Percentiles rank a stretch among this genome's conserved stretches.
These are phyloP conservation scores for Heteronetta atricapilla DNA, from an alignment of 2,113 vertebrate genomes.

Conservation along the genomic window DNA sequence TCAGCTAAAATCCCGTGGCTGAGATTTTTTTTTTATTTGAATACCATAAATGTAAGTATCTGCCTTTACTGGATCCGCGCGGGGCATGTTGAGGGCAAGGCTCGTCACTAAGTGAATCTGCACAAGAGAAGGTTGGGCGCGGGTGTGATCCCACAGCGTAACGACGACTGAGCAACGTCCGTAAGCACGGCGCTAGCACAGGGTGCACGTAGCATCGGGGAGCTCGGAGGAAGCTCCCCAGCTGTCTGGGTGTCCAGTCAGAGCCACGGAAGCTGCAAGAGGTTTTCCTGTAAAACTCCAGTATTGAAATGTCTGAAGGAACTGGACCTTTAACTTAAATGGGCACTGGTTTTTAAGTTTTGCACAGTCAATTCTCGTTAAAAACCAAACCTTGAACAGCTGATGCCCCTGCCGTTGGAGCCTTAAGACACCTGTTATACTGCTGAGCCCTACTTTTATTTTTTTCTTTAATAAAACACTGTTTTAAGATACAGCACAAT, in stretches of 20 bases:
- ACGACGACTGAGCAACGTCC: conserved; percentile 42
- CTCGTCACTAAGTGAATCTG: not conserved
- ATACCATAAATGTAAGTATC: not conserved
- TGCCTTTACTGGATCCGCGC: not conserved
- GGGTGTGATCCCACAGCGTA: not conserved
- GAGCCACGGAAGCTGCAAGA: conserved; percentile 35
- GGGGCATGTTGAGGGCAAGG: not conserved
- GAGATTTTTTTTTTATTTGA: not conserved
- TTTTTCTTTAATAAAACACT: conserved; percentile 71
- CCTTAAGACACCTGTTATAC: conserved; percentile 16
- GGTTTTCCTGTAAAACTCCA: conserved; percentile 9
- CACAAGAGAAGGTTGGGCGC: not conserved
- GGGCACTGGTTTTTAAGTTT: not conserved
- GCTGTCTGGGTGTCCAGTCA: not conserved
- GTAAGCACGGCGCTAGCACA: not conserved
- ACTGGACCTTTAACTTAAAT: not conserved
- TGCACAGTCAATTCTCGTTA: not conserved
- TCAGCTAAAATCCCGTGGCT: conserved; percentile 37
- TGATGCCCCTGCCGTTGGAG: conserved; percentile 34
- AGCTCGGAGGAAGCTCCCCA: not conserved
- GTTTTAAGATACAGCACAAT: conserved; percentile 82
- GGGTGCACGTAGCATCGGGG: not conserved
- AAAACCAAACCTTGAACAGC: not conserved
- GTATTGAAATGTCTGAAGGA: conserved; percentile 15
- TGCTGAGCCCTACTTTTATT: conserved; percentile 36